Evolutionary conservation across 2,113 vertebrate species (phyloP), one percentile per base, ranked within the genome.

Genomic region (Lates calcarifer): DNA sequence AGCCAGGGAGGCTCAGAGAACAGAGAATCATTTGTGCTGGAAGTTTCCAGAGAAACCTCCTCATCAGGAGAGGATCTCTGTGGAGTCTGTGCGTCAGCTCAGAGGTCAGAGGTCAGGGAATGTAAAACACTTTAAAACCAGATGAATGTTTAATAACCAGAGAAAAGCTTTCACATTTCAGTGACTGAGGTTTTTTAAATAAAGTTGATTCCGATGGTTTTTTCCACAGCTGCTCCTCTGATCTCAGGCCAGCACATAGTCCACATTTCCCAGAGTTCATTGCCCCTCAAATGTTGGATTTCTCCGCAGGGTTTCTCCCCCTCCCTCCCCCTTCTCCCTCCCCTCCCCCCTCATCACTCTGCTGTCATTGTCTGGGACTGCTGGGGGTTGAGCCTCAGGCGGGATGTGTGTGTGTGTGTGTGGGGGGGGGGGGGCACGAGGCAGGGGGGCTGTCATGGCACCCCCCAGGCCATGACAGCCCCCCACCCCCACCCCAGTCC

Each of bases 281-380:
- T 20, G 37, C 47, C 49, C 66, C 60, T 41, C 8, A 58, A 75
- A 75, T 64, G 56, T 63, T 60, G 62, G 58, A 70, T 72, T 61
- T 56, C 77, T 35, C 76, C n/a, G n/a, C n/a, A n/a, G n/a, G n/a
- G n/a, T n/a, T n/a, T n/a, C n/a, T n/a, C n/a, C n/a, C n/a, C n/a
- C n/a, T n/a, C n/a, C n/a, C n/a, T n/a, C n/a, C n/a, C n/a, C n/a
- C n/a, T n/a, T n/a, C n/a, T 33, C 12, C 43, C 28, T 7, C 37
- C 56, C 75, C 33, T 4, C 56, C 11, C 33, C 41, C 62, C 71
- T 76, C 90, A 20, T 61, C 71, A 41, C 60, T 68, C 51, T 33
- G 73, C 69, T 62, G 95, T 90, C 95, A 96, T 96, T 96, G 96
- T 96, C 89, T 89, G 91, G 90, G 91, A 94, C 94, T 94, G 94